phyloP scores from a whole-genome alignment of 2,797 vertebrate genomes.

The Typhlichthys subterraneus region DNA sequence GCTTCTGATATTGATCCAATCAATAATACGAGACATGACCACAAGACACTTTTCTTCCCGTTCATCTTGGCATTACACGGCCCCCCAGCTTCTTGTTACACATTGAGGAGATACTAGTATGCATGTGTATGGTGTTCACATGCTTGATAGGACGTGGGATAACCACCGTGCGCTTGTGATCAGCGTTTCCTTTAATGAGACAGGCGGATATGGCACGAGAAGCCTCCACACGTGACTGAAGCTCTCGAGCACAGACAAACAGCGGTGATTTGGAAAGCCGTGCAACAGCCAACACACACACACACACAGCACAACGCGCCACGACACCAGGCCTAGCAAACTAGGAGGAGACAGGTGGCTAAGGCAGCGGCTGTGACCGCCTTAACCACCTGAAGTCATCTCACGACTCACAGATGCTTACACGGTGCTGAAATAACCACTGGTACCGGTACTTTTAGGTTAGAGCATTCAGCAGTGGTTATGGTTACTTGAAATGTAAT shows the following conservation, averaged over 20 bases:
- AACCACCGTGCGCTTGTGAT: no score
- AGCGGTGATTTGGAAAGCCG: conserved; percentile 44
- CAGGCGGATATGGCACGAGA: not conserved
- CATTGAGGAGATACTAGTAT: not conserved
- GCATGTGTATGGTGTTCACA: no score
- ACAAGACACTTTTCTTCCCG: not conserved
- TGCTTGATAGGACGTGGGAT: no score
- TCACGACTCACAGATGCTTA: not conserved
- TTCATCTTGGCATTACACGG: not conserved
- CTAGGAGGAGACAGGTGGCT: not conserved
- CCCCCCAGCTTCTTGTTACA: not conserved
- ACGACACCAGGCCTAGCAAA: not conserved
- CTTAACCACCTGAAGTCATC: not conserved
- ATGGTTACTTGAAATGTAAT: not conserved
- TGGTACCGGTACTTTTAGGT: no score
- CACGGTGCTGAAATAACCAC: no score
- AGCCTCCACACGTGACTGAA: no score
- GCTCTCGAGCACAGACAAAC: conserved; percentile 11
- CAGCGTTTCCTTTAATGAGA: no score
- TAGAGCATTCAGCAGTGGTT: not conserved
- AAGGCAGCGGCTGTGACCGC: not conserved
- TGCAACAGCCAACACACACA: conserved; percentile 37
- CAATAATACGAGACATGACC: conserved; percentile 19
- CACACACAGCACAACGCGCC: not conserved
- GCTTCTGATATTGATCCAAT: conserved; percentile 43